Evolutionary conservation across 2,113 vertebrate species (phyloP).

Genomic region (Pluvianellus socialis): DNA sequence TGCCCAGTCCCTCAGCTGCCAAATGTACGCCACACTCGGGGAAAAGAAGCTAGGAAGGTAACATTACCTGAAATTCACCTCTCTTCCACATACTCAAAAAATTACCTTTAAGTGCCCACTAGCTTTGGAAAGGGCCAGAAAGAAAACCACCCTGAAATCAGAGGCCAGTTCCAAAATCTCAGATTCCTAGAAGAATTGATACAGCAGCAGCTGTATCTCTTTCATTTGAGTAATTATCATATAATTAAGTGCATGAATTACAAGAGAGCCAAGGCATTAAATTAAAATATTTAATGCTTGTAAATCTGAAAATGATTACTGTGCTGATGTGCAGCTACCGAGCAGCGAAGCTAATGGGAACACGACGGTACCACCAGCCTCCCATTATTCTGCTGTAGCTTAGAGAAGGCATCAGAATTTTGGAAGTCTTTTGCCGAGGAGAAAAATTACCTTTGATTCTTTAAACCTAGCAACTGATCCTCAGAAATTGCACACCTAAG

Average conservation of each 20-base stretch:
- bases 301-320: conserved; percentile 90
- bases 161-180: conserved; percentile 68
- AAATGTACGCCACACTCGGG: not conserved
- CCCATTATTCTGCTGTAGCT: conserved; percentile 18
- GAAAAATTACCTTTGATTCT: not conserved
- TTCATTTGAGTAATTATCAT: conserved; percentile 88
- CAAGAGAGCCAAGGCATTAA: conserved; percentile 91
- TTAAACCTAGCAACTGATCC: not conserved
- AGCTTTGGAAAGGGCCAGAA: not conserved
- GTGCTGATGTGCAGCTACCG: conserved; percentile 80
- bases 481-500: not conserved
- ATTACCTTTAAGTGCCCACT: not conserved
- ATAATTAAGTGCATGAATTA: conserved; percentile 94
- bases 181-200: conserved; percentile 80
- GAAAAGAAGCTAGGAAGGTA: conserved; percentile 17
- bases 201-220: conserved; percentile 84
- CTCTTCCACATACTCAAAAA: not conserved
- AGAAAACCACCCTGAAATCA: conserved; percentile 6
- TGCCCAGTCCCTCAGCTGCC: conserved; percentile 35
- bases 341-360: conserved; percentile 73
- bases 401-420: not conserved
- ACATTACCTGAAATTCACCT: conserved; percentile 18
- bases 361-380: conserved; percentile 34
- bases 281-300: conserved; percentile 93
- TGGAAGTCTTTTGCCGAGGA: conserved; percentile 5